Evolutionary conservation across 2,888 invertebrate species (phyloP), one percentile per base, ranked within the genome.

Genomic region (Synanthedon tipuliformis): DNA sequence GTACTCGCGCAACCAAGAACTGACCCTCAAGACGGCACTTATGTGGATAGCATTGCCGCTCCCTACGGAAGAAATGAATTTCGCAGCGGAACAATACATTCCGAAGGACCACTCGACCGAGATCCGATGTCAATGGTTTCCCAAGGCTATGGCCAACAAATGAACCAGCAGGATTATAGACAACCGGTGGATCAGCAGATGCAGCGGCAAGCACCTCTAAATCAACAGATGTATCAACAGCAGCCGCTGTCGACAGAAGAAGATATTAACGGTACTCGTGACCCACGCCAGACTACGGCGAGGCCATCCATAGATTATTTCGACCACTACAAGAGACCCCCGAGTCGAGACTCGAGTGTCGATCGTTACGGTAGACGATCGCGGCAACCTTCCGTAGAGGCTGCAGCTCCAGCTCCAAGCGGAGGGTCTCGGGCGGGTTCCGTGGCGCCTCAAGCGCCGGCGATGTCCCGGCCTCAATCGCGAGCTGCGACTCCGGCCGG

Each of bases 261-360:
- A 61, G 84, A 83, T 15, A 61, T 71, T 16, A 83, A 83, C 50
- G 81, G 81, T 48, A 68, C 73, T 13, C 71, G 80, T 12, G 90
- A 89, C 56, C 85, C 80, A 60, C 71, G 78, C 45, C 67, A 69
- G 40, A 64, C 71, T 18, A 78, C 78, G n/a, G 63, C 73, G 1
- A 72, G 86, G 12, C 81, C 94, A 11, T 93, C 94, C 63, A 95
- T 95, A 71, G 96, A 96, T 78, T 95, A 95, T 71, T 95, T 96
- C 74, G 97, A 97, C 79, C 97, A 98, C 74, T 98, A 98, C 79
- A 95, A 95, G 79, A 89, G 95, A 74, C 95, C 96, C 52, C 95
- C 95, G 1, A 95, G 95, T 84, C 89, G 95, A 71, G 95, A 95
- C 74, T 92, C 93, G 56, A 95, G 95, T 63, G 94, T 95, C 50